Base-by-base conservation (phyloP, 1,140 invertebrate genomes). In the Zaprionus taronus region DNA sequence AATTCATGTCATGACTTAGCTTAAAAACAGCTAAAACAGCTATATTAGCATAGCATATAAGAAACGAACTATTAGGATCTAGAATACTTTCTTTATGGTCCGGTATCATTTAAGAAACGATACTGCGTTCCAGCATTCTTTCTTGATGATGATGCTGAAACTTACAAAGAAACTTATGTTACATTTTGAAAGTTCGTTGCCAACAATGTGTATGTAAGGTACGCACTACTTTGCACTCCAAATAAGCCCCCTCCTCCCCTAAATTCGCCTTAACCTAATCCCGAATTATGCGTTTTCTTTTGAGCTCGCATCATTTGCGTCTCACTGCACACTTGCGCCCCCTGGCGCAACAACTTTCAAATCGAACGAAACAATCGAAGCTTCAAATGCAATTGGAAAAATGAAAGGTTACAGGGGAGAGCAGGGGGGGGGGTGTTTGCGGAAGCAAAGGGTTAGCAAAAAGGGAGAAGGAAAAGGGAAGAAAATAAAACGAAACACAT, bases 401-500 rank as follows among this genome's bases (percentile, higher is more conserved):
- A 44, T 57, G 63, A 72, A 71, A 72, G 31, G 11, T 14, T 57
- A 24, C 28, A 17, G 15, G 6, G 11, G 2, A 4, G 22, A 31
- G 34, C 6, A 4, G 4, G 20, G 20, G n/a, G n/a, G 14, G 6
- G 22, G 31, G 17, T 7, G 14, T n/a, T 5, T 41, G 38, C 15
- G 41, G 41, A 15, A 41, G 22, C 17, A 57, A 66, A 57, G 64
- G 64, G 64, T 66, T 36, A 66, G 55, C 34, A 11, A 31, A 56
- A 31, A 31, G 7, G 56, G 70, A 63, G 34, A 36, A 56, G 47
- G 60, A 51, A 36, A 47, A 44, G 51, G 47, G 53, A 77, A 41
- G 36, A 56, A 72, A 79, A 91, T 76, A 90, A 90, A 81, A 34
- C 53, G 76, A 77, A 81, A 77, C 81, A 71, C 81, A 85, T 87